A percentile compares a stretch with the other conserved stretches of the same genome.
Conservation (phyloP, 2,113 vertebrate genomes). For the Poeciliopsis prolifica region DNA sequence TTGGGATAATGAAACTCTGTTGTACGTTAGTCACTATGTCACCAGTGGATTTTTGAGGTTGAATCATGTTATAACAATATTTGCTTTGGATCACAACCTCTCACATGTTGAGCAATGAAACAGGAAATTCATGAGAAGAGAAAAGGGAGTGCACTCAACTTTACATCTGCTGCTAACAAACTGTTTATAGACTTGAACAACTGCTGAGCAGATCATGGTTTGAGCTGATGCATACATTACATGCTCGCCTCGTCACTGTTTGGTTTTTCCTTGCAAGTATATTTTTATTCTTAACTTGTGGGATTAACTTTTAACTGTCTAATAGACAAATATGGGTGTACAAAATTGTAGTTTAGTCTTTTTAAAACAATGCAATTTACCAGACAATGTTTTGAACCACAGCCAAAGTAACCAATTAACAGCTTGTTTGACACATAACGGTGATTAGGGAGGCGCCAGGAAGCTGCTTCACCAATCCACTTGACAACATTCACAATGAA, state of each 20-base stretch:
- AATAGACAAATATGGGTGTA: not conserved
- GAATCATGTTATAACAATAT: conserved; percentile 53
- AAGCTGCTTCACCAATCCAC: conserved; percentile 6
- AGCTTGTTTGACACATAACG: not conserved
- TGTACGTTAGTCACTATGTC: conserved; percentile 12
- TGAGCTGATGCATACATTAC: not conserved
- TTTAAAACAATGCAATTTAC: not conserved
- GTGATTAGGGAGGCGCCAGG: conserved; percentile 12
- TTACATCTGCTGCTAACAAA: conserved; percentile 1
- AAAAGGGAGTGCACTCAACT: conserved; percentile 21
- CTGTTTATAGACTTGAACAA: conserved; percentile 11
- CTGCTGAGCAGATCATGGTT: not conserved
- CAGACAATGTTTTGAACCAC: not conserved
- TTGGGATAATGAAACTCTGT: conserved; percentile 12
- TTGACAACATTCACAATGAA: conserved; percentile 8
- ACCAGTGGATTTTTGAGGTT: conserved; percentile 18
- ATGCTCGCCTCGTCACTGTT: not conserved
- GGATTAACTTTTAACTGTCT: not conserved
- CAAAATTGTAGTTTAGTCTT: not conserved
- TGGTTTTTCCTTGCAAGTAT: not conserved
- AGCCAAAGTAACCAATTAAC: not conserved
- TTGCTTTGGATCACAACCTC: conserved; percentile 29
- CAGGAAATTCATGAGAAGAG: conserved; percentile 35
- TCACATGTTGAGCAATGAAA: conserved; percentile 46
- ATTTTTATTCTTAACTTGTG: not conserved